A percentile compares a stretch with the other conserved stretches of the same genome.
phyloP scores from a whole-genome alignment of 2,797 vertebrate species.

The Knipowitschia caucasica region DNA sequence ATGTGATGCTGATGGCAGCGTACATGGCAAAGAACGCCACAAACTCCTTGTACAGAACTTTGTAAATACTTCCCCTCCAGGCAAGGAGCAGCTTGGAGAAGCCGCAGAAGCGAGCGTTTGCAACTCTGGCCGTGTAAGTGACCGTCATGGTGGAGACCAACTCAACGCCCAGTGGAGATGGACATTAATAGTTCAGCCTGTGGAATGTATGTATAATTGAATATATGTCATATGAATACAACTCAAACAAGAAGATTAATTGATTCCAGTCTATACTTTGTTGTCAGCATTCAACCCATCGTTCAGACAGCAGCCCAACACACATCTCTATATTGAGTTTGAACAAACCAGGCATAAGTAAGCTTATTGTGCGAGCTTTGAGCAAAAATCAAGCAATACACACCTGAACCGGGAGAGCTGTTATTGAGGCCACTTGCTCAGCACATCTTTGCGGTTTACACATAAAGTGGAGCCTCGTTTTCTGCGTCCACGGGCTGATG shows the following conservation, averaged over 20 bases:
- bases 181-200: slow-evolving; percentile 11
- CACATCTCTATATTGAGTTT: neutral
- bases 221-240: neutral
- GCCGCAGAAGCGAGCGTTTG: slow-evolving; percentile 89
- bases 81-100: slow-evolving; percentile 89
- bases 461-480: slow-evolving; percentile 38
- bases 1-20: slow-evolving; percentile 83
- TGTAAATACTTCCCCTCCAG: slow-evolving; percentile 96
- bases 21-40: slow-evolving; percentile 88
- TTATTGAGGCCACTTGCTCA: slow-evolving; percentile 17
- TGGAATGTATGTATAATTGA: slow-evolving; percentile 2
- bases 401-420: slow-evolving; percentile 29
- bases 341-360: too few relatives aligned
- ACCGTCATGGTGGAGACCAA: slow-evolving; percentile 88
- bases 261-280: neutral
- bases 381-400: slow-evolving; percentile 5
- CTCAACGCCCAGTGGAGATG: too few relatives aligned
- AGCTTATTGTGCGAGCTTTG: neutral
- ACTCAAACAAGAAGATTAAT: neutral
- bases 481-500: slow-evolving; percentile 49
- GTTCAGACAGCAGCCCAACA: neutral
- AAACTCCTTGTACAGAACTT: slow-evolving; percentile 90
- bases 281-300: neutral
- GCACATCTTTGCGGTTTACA: slow-evolving; percentile 14
- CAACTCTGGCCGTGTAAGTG: slow-evolving; percentile 90